Conservation (phyloP, 2,888 invertebrate species). For the Trichopoda pennipes region DNA sequence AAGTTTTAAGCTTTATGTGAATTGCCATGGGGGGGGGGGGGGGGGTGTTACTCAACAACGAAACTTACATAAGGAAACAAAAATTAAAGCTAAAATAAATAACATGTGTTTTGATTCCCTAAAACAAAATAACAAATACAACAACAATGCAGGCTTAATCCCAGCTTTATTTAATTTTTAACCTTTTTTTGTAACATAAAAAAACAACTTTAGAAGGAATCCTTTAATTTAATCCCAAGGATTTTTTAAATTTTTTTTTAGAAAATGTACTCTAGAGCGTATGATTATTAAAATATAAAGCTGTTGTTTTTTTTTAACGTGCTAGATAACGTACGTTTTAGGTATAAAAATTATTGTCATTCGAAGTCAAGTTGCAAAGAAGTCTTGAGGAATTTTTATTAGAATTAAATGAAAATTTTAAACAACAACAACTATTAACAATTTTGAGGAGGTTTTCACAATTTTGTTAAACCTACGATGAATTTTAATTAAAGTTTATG, state of each 20-base stretch:
- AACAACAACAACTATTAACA: too few relatives aligned
- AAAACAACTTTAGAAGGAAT: too few relatives aligned
- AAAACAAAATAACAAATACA: background rate
- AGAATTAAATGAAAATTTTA: too few relatives aligned
- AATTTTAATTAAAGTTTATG: too few relatives aligned
- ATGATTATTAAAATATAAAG: background rate
- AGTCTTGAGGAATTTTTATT: too few relatives aligned
- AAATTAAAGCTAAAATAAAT: background rate
- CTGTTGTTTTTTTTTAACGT: background rate
- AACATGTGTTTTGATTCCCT: slow-evolving; percentile 41
- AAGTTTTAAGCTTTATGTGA: slow-evolving; percentile 46
- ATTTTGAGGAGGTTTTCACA: too few relatives aligned
- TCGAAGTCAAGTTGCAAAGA: too few relatives aligned
- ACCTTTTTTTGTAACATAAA: too few relatives aligned
- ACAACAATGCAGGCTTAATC: background rate
- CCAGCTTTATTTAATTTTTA: background rate
- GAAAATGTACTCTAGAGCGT: background rate
- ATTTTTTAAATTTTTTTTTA: background rate
- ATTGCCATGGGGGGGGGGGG: background rate
- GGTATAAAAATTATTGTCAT: background rate
- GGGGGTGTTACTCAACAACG: too few relatives aligned
- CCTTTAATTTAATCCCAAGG: background rate
- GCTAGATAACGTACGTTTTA: background rate
- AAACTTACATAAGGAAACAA: background rate
- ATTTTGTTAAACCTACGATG: too few relatives aligned